Percentiles rank a stretch among this genome's conserved stretches.
These are phyloP conservation scores for Glyptemys insculpta DNA, from an alignment of 2,797 vertebrate genomes.

Conservation along the genomic window DNA sequence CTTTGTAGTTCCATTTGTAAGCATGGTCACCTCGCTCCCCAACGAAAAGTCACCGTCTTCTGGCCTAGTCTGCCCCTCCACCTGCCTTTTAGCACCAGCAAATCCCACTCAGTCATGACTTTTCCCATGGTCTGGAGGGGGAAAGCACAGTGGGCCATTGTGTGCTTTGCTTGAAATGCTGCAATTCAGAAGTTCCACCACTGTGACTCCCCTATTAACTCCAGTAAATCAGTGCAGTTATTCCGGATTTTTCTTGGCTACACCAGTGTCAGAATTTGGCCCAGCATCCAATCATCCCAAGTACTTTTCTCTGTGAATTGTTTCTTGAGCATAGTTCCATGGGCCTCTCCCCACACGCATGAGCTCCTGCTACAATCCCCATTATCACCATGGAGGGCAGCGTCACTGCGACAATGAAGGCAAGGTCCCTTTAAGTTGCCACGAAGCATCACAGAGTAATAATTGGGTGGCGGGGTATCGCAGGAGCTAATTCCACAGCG, in stretches of 20 bases:
- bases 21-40: neutral
- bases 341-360: rapidly evolving
- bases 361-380: neutral
- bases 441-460: rapidly evolving
- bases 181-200: neutral
- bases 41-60: rapidly evolving
- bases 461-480: neutral
- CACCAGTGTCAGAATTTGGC: rapidly evolving
- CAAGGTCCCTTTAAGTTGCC: neutral
- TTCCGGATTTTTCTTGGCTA: neutral
- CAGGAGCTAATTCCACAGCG: neutral
- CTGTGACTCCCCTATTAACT: neutral
- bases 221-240: neutral
- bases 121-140: neutral
- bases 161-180: rapidly evolving
- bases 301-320: rapidly evolving
- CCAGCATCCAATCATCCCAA: rapidly evolving
- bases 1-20: too few relatives aligned
- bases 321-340: rapidly evolving
- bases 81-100: neutral
- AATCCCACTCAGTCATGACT: neutral
- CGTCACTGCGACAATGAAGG: neutral
- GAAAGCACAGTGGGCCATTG: rapidly evolving
- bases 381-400: neutral
- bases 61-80: neutral